These are phyloP conservation scores for Nineta flava DNA, from an alignment of 2,888 invertebrate genomes.

Conservation along the genomic window DNA sequence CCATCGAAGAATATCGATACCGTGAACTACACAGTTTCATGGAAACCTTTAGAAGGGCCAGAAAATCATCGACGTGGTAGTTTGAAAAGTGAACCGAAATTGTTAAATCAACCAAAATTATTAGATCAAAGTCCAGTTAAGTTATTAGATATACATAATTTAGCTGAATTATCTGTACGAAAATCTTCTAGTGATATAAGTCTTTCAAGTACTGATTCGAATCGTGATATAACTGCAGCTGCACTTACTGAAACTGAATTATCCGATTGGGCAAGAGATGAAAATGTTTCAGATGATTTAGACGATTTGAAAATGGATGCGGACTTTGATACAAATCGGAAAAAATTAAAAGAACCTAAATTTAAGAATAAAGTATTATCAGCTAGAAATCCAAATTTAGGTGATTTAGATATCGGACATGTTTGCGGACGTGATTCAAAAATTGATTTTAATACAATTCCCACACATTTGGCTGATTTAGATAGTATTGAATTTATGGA, in stretches of 20 bases:
- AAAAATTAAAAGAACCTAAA: conserved; percentile 17
- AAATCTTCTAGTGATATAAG: conserved; percentile 27
- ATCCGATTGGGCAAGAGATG: conserved; percentile 81
- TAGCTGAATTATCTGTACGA: conserved; percentile 15
- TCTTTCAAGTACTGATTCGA: conserved; percentile 48
- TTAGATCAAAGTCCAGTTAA: conserved; percentile 2
- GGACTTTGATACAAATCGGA: conserved; percentile 24
- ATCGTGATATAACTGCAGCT: conserved; percentile 51
- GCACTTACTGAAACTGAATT: conserved; percentile 72
- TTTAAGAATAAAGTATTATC: conserved; percentile 20
- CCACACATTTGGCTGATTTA: conserved; percentile 34
- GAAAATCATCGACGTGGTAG: conserved; percentile 12
- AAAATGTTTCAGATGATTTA: conserved; percentile 59
- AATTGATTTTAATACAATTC: conserved; percentile 21
- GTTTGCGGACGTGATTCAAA: conserved; percentile 24
- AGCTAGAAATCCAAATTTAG: conserved; percentile 17
- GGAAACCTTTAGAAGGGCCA: conserved; percentile 10
- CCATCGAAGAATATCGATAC: not conserved
- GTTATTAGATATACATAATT: conserved; percentile 17
- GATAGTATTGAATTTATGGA: conserved; percentile 79
- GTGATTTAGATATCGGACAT: conserved; percentile 25
- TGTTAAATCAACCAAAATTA: conserved; percentile 26
- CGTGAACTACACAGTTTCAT: conserved; percentile 6
- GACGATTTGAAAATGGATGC: conserved; percentile 44
- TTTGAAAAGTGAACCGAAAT: conserved; percentile 22